Conservation (phyloP, 2,888 invertebrate genomes). For the Callyntrura sp. region DNA sequence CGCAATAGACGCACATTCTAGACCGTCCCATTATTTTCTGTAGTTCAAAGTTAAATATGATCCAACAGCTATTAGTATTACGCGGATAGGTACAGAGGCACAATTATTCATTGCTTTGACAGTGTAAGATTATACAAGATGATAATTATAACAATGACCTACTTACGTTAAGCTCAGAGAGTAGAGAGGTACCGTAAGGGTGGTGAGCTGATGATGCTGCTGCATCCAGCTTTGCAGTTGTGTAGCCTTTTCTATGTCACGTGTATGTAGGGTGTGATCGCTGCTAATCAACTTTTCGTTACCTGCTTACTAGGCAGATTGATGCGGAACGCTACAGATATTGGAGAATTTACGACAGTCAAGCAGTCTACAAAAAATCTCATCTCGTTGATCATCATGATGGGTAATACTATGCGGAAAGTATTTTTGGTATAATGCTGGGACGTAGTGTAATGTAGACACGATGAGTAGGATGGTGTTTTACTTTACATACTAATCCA, state of each 20-base stretch:
- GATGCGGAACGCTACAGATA: neutral
- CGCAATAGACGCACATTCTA: no score
- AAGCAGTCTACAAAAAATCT: neutral
- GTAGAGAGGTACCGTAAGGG: neutral
- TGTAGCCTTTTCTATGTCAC: neutral
- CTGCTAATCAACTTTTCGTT: no score
- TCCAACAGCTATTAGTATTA: neutral
- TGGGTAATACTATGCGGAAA: neutral
- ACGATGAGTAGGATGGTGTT: no score
- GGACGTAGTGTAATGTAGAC: no score
- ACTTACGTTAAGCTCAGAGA: no score
- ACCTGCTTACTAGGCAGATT: neutral
- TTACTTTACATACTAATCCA: neutral
- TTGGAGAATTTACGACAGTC: slow-evolving; percentile 6
- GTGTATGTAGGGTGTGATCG: slow-evolving; percentile 24
- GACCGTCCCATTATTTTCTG: neutral
- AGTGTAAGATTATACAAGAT: no score
- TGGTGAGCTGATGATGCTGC: neutral
- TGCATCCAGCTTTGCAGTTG: neutral
- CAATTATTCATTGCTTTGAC: no score
- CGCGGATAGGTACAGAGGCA: no score
- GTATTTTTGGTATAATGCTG: neutral
- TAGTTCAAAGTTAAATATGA: neutral
- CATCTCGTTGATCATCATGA: neutral
- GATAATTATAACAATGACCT: no score